Evolutionary conservation across 2,888 invertebrate species (phyloP).

Genomic region (Tromatobia lineatoria): DNA sequence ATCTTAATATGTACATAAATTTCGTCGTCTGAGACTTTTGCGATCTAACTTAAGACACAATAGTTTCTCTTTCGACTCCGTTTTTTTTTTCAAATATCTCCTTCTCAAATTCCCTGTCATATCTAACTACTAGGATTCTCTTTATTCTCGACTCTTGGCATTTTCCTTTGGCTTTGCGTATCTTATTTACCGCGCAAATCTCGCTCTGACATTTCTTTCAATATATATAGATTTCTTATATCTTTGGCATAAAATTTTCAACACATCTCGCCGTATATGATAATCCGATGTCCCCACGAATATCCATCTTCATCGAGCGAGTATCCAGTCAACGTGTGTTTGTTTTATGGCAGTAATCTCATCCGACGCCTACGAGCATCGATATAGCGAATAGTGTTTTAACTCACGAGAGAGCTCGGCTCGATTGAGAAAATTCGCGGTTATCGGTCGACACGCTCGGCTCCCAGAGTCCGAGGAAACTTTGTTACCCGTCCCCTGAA

Average conservation of each 20-base stretch:
- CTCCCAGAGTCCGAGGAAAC: background rate
- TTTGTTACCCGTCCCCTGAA: background rate
- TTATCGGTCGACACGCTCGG: background rate
- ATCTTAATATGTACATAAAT: conserved; percentile 72
- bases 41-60: conserved; percentile 42
- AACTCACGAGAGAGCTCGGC: background rate
- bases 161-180: conserved; percentile 6
- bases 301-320: conserved; percentile 24
- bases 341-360: conserved; percentile 64
- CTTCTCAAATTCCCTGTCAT: conserved; percentile 27
- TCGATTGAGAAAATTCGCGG: conserved; percentile 14
- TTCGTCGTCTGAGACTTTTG: conserved; percentile 61
- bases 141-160: conserved; percentile 4
- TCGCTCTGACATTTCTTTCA: background rate
- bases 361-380: conserved; percentile 41
- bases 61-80: conserved; percentile 19
- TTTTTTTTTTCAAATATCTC: background rate
- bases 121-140: conserved; percentile 55
- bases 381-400: conserved; percentile 3
- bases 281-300: conserved; percentile 15
- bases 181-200: conserved; percentile 10
- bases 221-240: conserved; percentile 3
- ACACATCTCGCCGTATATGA: background rate
- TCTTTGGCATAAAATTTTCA: conserved; percentile 57
- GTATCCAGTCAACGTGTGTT: conserved; percentile 8